Evolutionary conservation across 2,113 vertebrate genomes (phyloP).

Genomic region (Etia nguti): DNA sequence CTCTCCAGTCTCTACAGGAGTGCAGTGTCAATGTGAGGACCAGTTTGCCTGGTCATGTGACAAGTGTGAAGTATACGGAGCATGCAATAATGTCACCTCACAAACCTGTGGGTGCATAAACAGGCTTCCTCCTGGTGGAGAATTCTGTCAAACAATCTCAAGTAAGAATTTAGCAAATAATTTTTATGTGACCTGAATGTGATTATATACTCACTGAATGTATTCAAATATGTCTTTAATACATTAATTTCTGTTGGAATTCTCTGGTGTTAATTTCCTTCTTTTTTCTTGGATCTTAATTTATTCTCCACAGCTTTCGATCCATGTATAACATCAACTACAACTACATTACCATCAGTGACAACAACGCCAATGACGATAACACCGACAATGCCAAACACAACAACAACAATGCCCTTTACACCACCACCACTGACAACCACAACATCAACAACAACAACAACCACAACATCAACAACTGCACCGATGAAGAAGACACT

Average conservation of each 20-base stretch:
- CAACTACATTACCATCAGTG: not conserved
- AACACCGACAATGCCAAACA: too few species aligned
- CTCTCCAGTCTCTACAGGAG: not conserved
- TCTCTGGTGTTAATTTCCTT: not conserved
- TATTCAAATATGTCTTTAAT: not conserved
- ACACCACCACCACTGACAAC: too few species aligned
- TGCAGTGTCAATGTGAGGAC: conserved; percentile 40
- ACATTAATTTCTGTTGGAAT: not conserved
- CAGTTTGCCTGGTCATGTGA: conserved; percentile 30
- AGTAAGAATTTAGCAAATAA: not conserved
- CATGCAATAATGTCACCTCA: not conserved
- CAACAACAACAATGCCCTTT: too few species aligned
- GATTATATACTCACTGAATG: not conserved
- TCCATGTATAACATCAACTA: not conserved
- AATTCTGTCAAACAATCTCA: conserved; percentile 29
- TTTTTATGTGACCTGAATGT: not conserved
- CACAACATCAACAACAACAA: too few species aligned
- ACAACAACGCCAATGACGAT: too few species aligned
- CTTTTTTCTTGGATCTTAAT: not conserved
- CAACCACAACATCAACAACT: not conserved
- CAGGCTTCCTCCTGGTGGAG: conserved; percentile 1
- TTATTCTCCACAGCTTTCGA: not conserved
- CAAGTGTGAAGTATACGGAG: not conserved
- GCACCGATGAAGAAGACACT: not conserved
- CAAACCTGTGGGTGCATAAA: conserved; percentile 40